These are phyloP conservation scores for Ciona savignyi DNA, from an alignment of 23 tunicate species.

Conservation along the genomic window DNA sequence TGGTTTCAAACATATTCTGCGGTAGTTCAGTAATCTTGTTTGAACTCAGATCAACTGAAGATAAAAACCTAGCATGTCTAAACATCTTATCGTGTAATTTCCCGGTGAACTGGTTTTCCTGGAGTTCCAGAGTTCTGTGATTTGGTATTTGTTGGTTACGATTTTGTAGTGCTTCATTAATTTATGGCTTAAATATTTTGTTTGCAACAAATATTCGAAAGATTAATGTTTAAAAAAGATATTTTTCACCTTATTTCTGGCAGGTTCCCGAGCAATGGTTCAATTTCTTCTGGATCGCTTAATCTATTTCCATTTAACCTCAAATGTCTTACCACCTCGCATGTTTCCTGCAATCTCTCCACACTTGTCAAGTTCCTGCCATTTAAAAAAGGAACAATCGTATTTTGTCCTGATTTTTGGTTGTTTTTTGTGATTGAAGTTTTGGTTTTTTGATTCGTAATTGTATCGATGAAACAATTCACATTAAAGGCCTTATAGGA, in stretches of 20 bases:
- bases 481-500: too few relatives aligned
- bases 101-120: slow-evolving; percentile 53
- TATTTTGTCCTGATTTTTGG: too few relatives aligned
- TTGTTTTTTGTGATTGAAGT: too few relatives aligned
- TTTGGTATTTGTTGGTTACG: too few relatives aligned
- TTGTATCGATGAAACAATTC: too few relatives aligned
- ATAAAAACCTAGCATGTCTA: slow-evolving; percentile 18
- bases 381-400: too few relatives aligned
- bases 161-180: too few relatives aligned
- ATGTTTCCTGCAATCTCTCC: slow-evolving; percentile 20
- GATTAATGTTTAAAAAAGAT: neutral
- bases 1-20: slow-evolving; percentile 18
- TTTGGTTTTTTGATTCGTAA: too few relatives aligned
- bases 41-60: slow-evolving; percentile 62
- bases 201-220: too few relatives aligned
- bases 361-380: slow-evolving; percentile 27
- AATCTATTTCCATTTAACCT: slow-evolving; percentile 52
- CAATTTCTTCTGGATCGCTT: slow-evolving; percentile 42
- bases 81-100: slow-evolving; percentile 25
- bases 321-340: slow-evolving; percentile 67
- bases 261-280: slow-evolving; percentile 25
- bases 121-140: slow-evolving; percentile 44
- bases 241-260: slow-evolving; percentile 33
- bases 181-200: too few relatives aligned
- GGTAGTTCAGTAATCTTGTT: slow-evolving; percentile 40